A percentile compares a stretch with the other conserved stretches of the same genome.
These are phyloP conservation scores for Agriopis leucophaearia DNA, from an alignment of 2,888 invertebrate species.

Conservation along the genomic window DNA sequence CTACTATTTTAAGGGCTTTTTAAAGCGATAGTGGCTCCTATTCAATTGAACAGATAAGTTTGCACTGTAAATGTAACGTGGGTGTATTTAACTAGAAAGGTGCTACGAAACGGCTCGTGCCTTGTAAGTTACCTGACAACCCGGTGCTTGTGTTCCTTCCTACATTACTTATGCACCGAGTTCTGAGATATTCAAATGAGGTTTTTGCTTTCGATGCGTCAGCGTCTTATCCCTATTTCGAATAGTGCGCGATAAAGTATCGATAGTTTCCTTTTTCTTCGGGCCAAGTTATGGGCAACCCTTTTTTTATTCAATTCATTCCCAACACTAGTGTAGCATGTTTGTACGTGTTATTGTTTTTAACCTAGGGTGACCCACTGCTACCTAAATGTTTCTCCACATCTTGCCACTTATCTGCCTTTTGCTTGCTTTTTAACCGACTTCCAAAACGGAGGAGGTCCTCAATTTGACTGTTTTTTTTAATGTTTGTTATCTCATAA, in stretches of 20 bases:
- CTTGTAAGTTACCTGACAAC: slow-evolving; percentile 39
- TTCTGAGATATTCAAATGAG: slow-evolving; percentile 69
- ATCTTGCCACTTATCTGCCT: no score
- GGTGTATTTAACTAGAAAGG: slow-evolving; percentile 33
- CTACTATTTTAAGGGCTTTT: no score
- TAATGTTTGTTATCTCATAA: no score
- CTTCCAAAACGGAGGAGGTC: no score
- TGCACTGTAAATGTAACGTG: background rate
- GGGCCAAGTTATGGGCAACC: background rate
- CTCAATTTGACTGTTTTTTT: no score
- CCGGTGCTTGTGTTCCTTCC: slow-evolving; percentile 50
- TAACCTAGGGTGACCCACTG: no score
- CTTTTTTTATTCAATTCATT: background rate
- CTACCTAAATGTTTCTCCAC: no score
- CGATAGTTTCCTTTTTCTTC: slow-evolving; percentile 9
- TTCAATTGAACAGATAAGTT: background rate
- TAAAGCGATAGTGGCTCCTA: background rate
- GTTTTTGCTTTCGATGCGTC: slow-evolving; percentile 65
- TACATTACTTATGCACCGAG: slow-evolving; percentile 67
- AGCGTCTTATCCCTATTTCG: slow-evolving; percentile 40
- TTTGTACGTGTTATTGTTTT: no score
- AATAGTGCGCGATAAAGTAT: slow-evolving; percentile 40
- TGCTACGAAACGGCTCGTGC: slow-evolving; percentile 49
- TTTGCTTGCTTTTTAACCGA: no score
- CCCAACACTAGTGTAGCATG: background rate